These are phyloP conservation scores for Crossaster papposus DNA, from an alignment of 53 echinoderm and acorn worm genomes.

Conservation along the genomic window DNA sequence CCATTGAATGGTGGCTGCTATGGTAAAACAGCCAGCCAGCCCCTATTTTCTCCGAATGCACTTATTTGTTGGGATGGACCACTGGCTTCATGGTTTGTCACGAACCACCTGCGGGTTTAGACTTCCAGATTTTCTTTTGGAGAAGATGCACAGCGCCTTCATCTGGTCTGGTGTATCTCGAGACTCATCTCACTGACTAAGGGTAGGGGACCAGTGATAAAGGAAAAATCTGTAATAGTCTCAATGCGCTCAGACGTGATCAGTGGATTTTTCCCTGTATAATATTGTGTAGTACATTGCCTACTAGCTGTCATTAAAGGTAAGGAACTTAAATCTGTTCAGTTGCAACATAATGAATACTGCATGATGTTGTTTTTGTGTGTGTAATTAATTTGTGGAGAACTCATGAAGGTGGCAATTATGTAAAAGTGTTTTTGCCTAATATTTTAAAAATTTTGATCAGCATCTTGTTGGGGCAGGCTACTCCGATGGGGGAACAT, in stretches of 20 bases:
- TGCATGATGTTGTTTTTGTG: no score
- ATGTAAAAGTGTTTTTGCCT: no score
- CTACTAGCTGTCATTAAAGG: background rate
- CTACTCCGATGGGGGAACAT: no score
- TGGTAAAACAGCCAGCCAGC: background rate
- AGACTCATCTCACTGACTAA: background rate
- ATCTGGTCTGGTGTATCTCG: background rate
- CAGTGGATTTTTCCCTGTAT: background rate
- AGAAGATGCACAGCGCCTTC: background rate
- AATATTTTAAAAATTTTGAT: no score
- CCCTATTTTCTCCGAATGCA: conserved; percentile 5
- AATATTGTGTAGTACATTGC: background rate
- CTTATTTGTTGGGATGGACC: conserved; percentile 29
- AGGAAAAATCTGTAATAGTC: background rate
- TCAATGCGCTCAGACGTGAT: background rate
- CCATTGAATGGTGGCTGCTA: background rate
- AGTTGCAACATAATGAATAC: no score
- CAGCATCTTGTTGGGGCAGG: no score
- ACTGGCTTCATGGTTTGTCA: background rate
- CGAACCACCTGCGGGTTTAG: conserved; percentile 43
- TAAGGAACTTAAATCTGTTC: background rate
- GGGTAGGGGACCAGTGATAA: background rate
- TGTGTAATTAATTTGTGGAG: no score
- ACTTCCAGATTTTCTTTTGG: conserved; percentile 18
- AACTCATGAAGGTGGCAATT: no score